These are phyloP conservation scores for Ectemnius cavifrons DNA, from an alignment of 2,888 invertebrate genomes.

Conservation along the genomic window DNA sequence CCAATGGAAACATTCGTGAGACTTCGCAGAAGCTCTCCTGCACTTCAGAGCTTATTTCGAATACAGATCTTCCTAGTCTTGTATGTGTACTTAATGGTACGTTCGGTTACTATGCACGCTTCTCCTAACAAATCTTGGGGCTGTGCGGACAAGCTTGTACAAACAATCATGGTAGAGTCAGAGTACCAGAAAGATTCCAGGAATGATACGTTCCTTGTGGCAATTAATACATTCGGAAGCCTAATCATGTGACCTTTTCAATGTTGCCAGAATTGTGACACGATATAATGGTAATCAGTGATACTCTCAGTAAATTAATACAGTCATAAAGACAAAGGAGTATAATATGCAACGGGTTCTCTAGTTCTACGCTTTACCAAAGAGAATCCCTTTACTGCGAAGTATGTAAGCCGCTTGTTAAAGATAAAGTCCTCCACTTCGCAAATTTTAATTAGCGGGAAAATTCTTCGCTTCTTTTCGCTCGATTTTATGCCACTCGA, in stretches of 20 bases:
- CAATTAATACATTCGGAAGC: no score
- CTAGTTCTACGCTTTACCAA: neutral
- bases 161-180: slow-evolving; percentile 29
- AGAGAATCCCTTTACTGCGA: neutral
- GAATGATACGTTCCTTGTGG: slow-evolving; percentile 11
- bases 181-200: slow-evolving; percentile 9
- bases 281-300: no score
- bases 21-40: slow-evolving; percentile 28
- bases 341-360: no score
- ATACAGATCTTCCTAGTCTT: slow-evolving; percentile 18
- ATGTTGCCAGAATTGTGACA: no score
- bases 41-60: slow-evolving; percentile 22
- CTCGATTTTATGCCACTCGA: slow-evolving; percentile 10
- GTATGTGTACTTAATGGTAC: slow-evolving; percentile 3
- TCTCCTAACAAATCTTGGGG: slow-evolving; percentile 24
- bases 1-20: slow-evolving; percentile 18
- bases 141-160: neutral
- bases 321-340: no score
- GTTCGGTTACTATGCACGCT: slow-evolving; percentile 8
- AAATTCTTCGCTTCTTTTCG: neutral
- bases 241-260: no score
- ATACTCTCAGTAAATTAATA: no score
- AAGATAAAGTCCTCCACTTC: slow-evolving; percentile 19
- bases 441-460: slow-evolving; percentile 31
- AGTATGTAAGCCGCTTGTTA: neutral